Base-by-base conservation (phyloP, 2,797 vertebrate genomes). In the Rhodeus uyekii region DNA sequence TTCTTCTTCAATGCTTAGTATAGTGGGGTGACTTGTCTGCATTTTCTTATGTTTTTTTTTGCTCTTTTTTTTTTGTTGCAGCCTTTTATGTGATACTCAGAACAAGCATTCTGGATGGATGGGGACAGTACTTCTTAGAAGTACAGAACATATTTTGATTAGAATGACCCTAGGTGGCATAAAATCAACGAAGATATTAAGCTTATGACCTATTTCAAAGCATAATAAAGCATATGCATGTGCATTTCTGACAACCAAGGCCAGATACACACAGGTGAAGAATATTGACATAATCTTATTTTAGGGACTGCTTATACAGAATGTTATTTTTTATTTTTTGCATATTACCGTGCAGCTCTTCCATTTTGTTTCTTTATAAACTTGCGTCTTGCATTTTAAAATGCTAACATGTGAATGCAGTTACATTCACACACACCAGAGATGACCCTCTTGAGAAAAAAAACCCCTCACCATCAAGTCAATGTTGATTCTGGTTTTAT, bases 61-160 rank as follows among this genome's bases (percentile, higher is more conserved):
- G 8, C 0, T 10, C 7, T 27, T 58, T 60, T 48, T n/a, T n/a
- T n/a, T n/a, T 7, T 19, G 18, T 19, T 60, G 42, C 42, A 24
- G 39, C 68, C 38, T 80, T 80, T 80, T 38, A 50, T 73, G 32
- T 36, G 10, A 58, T 75, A 13, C 69, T 79, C 16, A 68, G 48
- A 67, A 69, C 50, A 46, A 82, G 53, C 81, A 68, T 68, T 69
- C 29, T 48, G 22, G 55, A 80, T 36, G 29, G 72, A 72, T 72
- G 22, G 27, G 48, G 69, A 48, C 39, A 72, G 42, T 61, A 36
- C 67, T 72, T 71, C 78, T 71, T 80, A 48, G 14, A 80, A 76
- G 18, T 61, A 39, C 6, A 46, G 53, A 46, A 36, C 9, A 72
- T 72, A 34, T 72, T 72, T 48, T 4, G 18, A 63, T 80, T 80